phyloP scores from a whole-genome alignment of 2,888 invertebrate species.

The Leptopilina drosophilae region DNA sequence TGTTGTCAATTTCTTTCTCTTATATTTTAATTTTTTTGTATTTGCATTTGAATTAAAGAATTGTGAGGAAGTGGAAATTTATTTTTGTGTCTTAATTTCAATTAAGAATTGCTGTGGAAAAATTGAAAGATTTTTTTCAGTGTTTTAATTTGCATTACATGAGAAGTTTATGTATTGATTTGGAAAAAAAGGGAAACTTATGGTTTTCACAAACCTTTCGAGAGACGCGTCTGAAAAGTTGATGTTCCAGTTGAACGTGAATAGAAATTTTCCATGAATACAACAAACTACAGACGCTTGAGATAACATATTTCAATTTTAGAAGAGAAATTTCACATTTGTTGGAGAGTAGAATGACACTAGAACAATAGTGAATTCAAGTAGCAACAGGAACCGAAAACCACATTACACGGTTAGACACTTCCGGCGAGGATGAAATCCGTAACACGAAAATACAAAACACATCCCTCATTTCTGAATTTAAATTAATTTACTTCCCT shows the following conservation, averaged over 20 bases:
- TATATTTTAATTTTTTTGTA: too few relatives aligned
- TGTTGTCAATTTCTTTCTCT: too few relatives aligned
- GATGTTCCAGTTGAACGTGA: slow-evolving; percentile 5
- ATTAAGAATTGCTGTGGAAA: too few relatives aligned
- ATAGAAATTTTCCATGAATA: slow-evolving; percentile 13
- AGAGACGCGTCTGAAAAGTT: slow-evolving; percentile 10
- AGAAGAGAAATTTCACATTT: slow-evolving; percentile 28
- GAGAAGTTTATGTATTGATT: neutral
- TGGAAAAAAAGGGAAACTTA: neutral
- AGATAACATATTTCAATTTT: slow-evolving; percentile 25
- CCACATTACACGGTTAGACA: neutral
- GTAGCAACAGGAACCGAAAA: neutral
- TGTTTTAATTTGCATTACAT: too few relatives aligned
- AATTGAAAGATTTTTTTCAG: too few relatives aligned
- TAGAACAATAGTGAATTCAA: slow-evolving; percentile 32
- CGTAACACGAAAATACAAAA: neutral
- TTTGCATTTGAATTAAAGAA: too few relatives aligned
- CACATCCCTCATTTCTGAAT: neutral
- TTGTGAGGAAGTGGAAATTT: too few relatives aligned
- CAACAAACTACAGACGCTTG: neutral
- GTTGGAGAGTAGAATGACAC: slow-evolving; percentile 11
- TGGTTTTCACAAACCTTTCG: neutral
- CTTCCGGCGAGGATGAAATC: neutral
- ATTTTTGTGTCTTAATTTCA: too few relatives aligned
- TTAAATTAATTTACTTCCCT: neutral